Evolutionary conservation across 2,797 vertebrate genomes (phyloP), one percentile per base, ranked within the genome.

Genomic region (Enteromius viviparus): DNA sequence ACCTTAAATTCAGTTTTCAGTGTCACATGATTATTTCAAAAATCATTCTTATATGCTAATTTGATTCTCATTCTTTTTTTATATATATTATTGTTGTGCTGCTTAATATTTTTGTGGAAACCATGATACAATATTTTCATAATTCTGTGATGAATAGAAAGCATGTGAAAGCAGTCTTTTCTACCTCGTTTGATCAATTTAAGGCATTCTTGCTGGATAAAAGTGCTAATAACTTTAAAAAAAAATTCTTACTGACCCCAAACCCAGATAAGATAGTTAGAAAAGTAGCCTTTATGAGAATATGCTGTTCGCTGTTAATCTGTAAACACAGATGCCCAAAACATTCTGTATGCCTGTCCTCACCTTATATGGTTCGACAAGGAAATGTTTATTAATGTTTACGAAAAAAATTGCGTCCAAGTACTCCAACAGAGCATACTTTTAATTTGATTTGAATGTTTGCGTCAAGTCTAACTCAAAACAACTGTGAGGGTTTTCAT

Each of bases 71-170:
- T 53, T 21, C 8, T 53, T 14, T 29, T 19, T 8, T 65, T 64
- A 32, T 64, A 37, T 40, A 40, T 65, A 32, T 53, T 53, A 9
- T 8, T 32, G 7, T 19, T 37, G 32, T 21, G 26, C 17, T 37
- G 64, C 32, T 21, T 66, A 40, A 66, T 66, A 21, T n/a, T 68
- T 37, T 40, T 40, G 10, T 68, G 65, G 29, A 40, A 68, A 68
- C 14, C 3, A 6, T 68, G 21, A 40, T 40, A n/a, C 11, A n/a
- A 21, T 60, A 23, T 45, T 45, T 70, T 70, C 8, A 34, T 32
- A 15, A 65, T 65, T 65, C 17, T 34, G 62, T 64, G 29, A 65
- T 65, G 29, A 47, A 70, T n/a, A 7, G 37, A 70, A 70, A 70
- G 32, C 37, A 37, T 34, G 19, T 0, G 34, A 65, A 65, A 19